Evolutionary conservation across 2,797 vertebrate genomes (phyloP).

Genomic region (Labeo calbasu): DNA sequence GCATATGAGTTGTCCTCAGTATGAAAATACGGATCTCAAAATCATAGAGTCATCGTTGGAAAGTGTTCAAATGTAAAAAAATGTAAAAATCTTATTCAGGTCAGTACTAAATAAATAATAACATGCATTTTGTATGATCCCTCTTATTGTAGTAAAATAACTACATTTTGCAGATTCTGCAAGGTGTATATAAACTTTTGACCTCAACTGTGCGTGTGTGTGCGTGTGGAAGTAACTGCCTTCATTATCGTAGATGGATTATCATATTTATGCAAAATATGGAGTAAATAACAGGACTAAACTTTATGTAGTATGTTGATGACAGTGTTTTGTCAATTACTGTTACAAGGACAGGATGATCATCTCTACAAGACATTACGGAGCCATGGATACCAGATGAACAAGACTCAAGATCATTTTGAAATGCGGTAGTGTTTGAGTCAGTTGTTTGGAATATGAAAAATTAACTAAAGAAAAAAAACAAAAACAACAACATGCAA

Average conservation of each 20-base stretch:
- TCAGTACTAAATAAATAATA: too few species aligned
- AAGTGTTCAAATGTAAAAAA: too few species aligned
- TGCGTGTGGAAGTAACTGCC: not conserved
- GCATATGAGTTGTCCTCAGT: too few species aligned
- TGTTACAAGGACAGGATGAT: not conserved
- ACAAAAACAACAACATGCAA: not conserved
- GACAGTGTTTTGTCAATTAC: not conserved
- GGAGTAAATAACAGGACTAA: not conserved
- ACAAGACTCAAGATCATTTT: not conserved
- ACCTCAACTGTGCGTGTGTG: too few species aligned
- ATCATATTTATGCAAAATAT: not conserved
- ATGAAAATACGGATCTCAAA: too few species aligned
- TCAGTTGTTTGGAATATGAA: not conserved
- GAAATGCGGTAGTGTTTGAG: not conserved
- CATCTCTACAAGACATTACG: not conserved
- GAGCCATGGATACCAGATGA: not conserved
- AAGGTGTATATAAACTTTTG: too few species aligned
- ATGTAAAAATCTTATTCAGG: too few species aligned
- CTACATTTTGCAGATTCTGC: too few species aligned
- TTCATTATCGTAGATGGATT: slow-evolving; percentile 9
- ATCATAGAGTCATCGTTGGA: too few species aligned
- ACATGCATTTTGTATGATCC: too few species aligned
- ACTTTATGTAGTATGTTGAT: not conserved
- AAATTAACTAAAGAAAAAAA: not conserved
- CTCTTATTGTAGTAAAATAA: too few species aligned